Evolutionary conservation across 1,140 invertebrate genomes (phyloP).

Genomic region (Monomorium pharaonis): DNA sequence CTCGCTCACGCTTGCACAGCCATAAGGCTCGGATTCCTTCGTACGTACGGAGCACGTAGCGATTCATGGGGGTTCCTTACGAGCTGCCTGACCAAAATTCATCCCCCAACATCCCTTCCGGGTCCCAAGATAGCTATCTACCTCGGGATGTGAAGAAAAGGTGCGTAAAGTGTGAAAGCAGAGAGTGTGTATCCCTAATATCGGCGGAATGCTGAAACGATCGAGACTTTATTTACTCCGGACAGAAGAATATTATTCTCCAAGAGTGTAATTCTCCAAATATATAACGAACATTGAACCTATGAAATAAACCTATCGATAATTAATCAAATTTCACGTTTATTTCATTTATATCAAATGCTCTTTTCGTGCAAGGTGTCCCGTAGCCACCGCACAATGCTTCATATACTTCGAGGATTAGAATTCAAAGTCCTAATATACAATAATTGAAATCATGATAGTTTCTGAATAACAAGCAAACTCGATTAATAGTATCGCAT

Average conservation of each 20-base stretch:
- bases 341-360: neutral
- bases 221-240: constrained; percentile 20
- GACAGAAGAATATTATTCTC: neutral
- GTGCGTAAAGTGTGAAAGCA: constrained; percentile 41
- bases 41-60: constrained; percentile 66
- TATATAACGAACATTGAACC: neutral
- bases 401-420: neutral
- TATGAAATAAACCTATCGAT: neutral
- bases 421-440: neutral
- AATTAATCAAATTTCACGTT: neutral
- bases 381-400: too few species aligned
- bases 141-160: constrained; percentile 44
- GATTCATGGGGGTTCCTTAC: constrained; percentile 73
- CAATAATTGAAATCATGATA: neutral
- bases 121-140: constrained; percentile 64
- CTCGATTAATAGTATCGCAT: neutral
- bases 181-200: constrained; percentile 39
- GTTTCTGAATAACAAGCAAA: neutral
- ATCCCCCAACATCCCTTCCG: constrained; percentile 59
- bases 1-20: neutral
- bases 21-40: constrained; percentile 16
- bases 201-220: neutral
- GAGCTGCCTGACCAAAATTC: constrained; percentile 74
- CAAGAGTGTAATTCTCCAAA: too few species aligned
- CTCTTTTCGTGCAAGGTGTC: too few species aligned